Base-by-base conservation (phyloP, 2,113 vertebrate genomes). In the Stegastes partitus region DNA sequence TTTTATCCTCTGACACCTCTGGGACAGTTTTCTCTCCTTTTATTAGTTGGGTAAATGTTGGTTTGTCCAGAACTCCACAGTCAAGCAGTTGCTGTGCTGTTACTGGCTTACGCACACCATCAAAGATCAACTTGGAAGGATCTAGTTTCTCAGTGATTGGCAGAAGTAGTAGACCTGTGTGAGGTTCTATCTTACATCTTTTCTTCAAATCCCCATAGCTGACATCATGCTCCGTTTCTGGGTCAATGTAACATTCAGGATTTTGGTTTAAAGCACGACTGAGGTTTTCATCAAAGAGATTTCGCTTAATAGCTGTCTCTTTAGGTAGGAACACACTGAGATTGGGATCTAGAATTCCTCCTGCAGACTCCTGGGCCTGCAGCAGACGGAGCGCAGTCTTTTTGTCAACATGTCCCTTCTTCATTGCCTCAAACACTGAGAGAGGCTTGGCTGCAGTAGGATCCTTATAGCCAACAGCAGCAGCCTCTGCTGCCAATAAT, bases 281-380 rank as follows among this genome's bases (percentile, higher is more conserved):
- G 11, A 98, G 84, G 37, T 97, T 94, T 85, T 95, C 93, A 90
- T 99, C 96, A 62, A 99, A 93, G 87, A 99, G 62, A 2, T 95
- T 95, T 57, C 94, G 96, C 39, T 96, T 95, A 22, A 97, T 92
- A 45, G 98, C 98, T 5, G 93, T 70, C 22, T 97, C 95, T 91
- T 96, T 95, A 2, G 97, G 96, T 2, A 99, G 86, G 84, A 97
- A 98, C 31, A 99, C 95, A 64, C 98, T 98, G 50, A 97, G 96
- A 37, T 95, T 92, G 0, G 98, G 96, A 88, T 99, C 98, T 72
- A 99, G 93, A 26, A 99, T 95, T 3, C 98, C 98, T 73, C 98
- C 98, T 0, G 94, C 94, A 18, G 96, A 96, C 47, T 98, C 88
- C 89, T 99, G 98, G 21, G 97, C 97, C 89, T 97, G 97, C 56